A percentile compares a stretch with the other conserved stretches of the same genome.
phyloP scores from a whole-genome alignment of 2,797 vertebrate species.

The Ciconia nigra region DNA sequence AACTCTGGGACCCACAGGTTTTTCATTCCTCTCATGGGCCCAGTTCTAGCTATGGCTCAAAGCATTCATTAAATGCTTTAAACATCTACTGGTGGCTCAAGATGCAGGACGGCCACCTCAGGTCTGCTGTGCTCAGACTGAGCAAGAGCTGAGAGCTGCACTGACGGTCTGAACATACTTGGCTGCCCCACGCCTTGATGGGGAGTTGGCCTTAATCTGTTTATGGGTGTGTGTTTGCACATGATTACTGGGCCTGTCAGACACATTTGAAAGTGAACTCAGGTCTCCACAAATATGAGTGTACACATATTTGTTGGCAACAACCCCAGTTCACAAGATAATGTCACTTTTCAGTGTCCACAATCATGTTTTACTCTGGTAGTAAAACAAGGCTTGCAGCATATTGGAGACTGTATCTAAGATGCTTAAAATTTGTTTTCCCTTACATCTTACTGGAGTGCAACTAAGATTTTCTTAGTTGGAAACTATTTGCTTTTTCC shows the following conservation, averaged over 20 bases:
- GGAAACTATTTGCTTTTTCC: background rate
- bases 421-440: background rate
- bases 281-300: background rate
- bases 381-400: background rate
- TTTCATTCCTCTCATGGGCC: background rate
- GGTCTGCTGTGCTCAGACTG: background rate
- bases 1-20: background rate
- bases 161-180: fast-evolving
- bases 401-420: background rate
- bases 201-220: background rate
- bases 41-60: background rate
- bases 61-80: background rate
- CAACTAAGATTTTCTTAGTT: background rate
- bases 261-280: background rate
- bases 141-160: background rate
- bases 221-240: background rate
- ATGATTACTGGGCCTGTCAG: background rate
- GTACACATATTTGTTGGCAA: background rate
- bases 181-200: background rate
- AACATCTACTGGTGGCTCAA: fast-evolving
- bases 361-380: background rate
- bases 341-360: background rate
- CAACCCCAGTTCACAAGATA: background rate
- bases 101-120: background rate
- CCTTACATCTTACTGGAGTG: background rate